Evolutionary conservation across 2,888 invertebrate species (phyloP).

Genomic region (Papilio elwesi): DNA sequence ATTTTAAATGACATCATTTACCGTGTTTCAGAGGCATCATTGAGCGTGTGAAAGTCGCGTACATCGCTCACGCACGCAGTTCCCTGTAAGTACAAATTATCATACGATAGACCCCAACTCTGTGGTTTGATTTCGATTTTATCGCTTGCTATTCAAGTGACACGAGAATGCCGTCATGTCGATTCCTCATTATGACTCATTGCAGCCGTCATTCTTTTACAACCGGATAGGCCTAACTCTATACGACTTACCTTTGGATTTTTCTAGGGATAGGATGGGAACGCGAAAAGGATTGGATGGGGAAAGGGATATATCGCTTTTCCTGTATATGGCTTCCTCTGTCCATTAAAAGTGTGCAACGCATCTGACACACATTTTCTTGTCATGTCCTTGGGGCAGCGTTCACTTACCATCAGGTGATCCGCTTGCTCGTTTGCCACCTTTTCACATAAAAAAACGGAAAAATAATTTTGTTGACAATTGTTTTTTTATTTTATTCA

Average conservation of each 20-base stretch:
- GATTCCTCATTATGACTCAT: conserved; percentile 49
- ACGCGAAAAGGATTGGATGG: too few relatives aligned
- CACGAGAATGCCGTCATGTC: conserved; percentile 47
- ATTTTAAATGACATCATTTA: conserved; percentile 32
- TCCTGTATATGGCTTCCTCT: too few relatives aligned
- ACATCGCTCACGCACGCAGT: conserved; percentile 38
- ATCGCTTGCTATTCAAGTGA: conserved; percentile 47
- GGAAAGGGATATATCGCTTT: too few relatives aligned
- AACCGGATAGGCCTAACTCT: conserved; percentile 15
- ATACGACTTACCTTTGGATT: background rate
- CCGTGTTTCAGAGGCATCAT: conserved; percentile 29
- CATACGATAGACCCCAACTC: conserved; percentile 31
- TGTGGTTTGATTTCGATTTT: conserved; percentile 45
- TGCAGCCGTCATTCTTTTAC: conserved; percentile 24
- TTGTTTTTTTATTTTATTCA: too few relatives aligned
- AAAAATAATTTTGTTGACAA: too few relatives aligned
- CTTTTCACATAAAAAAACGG: too few relatives aligned
- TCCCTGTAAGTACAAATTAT: conserved; percentile 37
- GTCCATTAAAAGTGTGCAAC: too few relatives aligned
- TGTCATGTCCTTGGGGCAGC: too few relatives aligned
- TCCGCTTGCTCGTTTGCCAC: too few relatives aligned
- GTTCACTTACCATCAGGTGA: too few relatives aligned
- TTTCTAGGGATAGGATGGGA: too few relatives aligned
- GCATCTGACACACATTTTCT: too few relatives aligned
- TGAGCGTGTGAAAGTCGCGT: conserved; percentile 42